Evolutionary conservation across 2,888 invertebrate genomes (phyloP), one percentile per base, ranked within the genome.

Genomic region (Agriopis leucophaearia): DNA sequence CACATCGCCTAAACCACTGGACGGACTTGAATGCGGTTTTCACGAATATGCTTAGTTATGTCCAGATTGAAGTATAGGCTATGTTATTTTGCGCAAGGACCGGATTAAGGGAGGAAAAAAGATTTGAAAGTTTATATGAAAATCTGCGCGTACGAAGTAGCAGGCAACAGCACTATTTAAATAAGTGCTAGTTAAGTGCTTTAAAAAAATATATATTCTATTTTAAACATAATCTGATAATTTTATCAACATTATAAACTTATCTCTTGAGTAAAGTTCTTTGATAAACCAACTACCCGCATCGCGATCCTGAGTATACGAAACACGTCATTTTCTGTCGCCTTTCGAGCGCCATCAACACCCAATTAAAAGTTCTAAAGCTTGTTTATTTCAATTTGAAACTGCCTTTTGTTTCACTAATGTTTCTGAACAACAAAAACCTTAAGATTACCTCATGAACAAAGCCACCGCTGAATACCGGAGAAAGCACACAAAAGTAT

Each of bases 361-460:
- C 64, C 68, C 69, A 72, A 75, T 75, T 66, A 70, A 73, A 73
- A 70, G 50, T 70, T 66, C 55, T 47, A 60, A 56, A 68, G 67
- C 66, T 58, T 56, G 64, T 64, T 69, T 68, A 62, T 69, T 73
- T 66, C 42, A 64, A 70, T 62, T 62, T 54, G 54, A 47, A 69
- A 58, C 47, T 70, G 65, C 55, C 65, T 59, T 64, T 66, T 70
- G 56, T 69, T 62, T 69, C 16, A 64, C 56, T 64, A 60, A 69
- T 64, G 60, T 60, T 69, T 38, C 48, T 13, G 27, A 66, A 56
- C 50, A 66, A 69, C 62, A 69, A 69, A 66, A 65, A 63, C 69
- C 62, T 18, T 65, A 50, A 59, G 44, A 51, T 69, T 66, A 59
- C 10, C 13, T 45, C 36, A 27, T 42, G 57, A 69, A 57, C 45